Conservation (phyloP, 1,140 invertebrate genomes). For the Neocloeon triangulifer region DNA sequence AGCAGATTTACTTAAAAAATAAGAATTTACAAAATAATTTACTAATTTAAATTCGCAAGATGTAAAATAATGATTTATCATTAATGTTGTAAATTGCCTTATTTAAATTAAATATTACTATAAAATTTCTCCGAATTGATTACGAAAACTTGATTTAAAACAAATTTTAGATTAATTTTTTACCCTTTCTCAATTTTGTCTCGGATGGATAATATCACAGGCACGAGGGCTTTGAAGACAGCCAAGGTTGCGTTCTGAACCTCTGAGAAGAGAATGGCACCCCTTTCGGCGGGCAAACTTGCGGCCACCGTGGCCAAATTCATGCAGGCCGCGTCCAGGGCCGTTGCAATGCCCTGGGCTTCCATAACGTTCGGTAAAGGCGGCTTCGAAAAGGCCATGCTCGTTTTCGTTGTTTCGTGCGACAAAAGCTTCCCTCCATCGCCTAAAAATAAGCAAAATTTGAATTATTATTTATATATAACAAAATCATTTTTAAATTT, state of each 20-base stretch:
- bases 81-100: too few species aligned
- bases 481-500: too few species aligned
- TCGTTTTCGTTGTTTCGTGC: conserved; percentile 11
- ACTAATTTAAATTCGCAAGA: too few species aligned
- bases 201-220: conserved; percentile 3
- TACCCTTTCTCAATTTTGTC: conserved; percentile 5
- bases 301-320: conserved; percentile 6
- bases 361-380: conserved; percentile 5
- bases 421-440: conserved; percentile 8
- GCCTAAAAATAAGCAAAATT: too few species aligned
- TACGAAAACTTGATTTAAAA: too few species aligned
- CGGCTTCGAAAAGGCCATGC: conserved; percentile 8
- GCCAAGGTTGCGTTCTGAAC: conserved; percentile 3
- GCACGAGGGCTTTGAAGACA: conserved; percentile 1
- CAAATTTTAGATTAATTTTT: conserved; percentile 2
- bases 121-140: too few species aligned
- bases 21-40: too few species aligned
- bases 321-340: conserved; percentile 7
- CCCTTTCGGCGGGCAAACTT: conserved; percentile 4
- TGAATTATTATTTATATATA: too few species aligned
- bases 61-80: too few species aligned
- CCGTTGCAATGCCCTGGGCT: conserved; percentile 3
- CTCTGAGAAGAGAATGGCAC: conserved; percentile 5
- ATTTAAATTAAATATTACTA: too few species aligned
- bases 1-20: too few species aligned